Percentiles rank a stretch among this genome's conserved stretches.
These are phyloP conservation scores for Scaptodrosophila lebanonensis DNA, from an alignment of 1,140 invertebrate species.

Conservation along the genomic window DNA sequence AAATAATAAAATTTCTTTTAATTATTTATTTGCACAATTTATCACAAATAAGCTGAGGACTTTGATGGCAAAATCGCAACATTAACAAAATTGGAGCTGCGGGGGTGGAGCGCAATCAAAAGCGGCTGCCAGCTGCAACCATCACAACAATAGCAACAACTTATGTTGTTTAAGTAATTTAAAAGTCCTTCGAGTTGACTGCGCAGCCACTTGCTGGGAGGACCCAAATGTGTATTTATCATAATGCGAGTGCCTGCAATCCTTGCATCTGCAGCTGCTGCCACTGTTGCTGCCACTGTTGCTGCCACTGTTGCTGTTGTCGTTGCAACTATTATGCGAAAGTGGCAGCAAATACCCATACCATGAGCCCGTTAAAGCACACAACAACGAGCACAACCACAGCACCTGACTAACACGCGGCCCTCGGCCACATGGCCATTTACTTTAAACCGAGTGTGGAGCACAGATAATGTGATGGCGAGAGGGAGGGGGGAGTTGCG, in stretches of 20 bases:
- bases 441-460: too few relatives aligned
- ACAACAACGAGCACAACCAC: slow-evolving; percentile 59
- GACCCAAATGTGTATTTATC: slow-evolving; percentile 72
- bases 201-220: slow-evolving; percentile 2
- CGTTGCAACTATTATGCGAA: not conserved
- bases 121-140: too few relatives aligned
- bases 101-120: too few relatives aligned
- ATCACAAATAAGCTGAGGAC: too few relatives aligned
- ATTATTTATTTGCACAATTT: too few relatives aligned
- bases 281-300: not conserved
- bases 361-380: slow-evolving; percentile 68
- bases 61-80: too few relatives aligned
- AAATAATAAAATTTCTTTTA: too few relatives aligned
- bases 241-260: slow-evolving; percentile 53
- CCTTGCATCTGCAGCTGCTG: not conserved
- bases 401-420: slow-evolving; percentile 17
- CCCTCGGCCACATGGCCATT: not conserved
- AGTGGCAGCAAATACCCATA: slow-evolving; percentile 18
- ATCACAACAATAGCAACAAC: too few relatives aligned
- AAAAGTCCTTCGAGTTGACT: slow-evolving; percentile 43
- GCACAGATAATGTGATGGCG: too few relatives aligned
- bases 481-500: slow-evolving; percentile 25
- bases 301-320: slow-evolving; percentile 20
- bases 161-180: slow-evolving; percentile 63
- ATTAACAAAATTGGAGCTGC: too few relatives aligned